A percentile compares a stretch with the other conserved stretches of the same genome.
phyloP scores from a whole-genome alignment of 2,113 vertebrate genomes.

The Laticauda colubrina region DNA sequence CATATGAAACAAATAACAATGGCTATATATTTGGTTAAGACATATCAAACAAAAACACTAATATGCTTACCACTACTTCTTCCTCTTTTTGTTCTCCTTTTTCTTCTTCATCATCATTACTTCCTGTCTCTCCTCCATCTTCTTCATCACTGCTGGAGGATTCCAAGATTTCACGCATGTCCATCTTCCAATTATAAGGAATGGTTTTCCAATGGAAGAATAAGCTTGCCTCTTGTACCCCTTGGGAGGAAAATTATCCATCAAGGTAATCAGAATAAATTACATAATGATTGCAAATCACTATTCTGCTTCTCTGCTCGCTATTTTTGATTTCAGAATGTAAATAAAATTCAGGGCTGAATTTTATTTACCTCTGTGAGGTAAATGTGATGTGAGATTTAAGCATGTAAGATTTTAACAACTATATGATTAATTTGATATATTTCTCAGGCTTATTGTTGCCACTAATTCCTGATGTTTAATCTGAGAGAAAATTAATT shows the following conservation, averaged over 20 bases:
- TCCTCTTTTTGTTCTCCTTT: slow-evolving; percentile 77
- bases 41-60: background rate
- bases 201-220: slow-evolving; percentile 79
- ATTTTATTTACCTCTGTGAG: background rate
- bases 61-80: slow-evolving; percentile 66
- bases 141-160: slow-evolving; percentile 93
- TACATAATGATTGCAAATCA: background rate
- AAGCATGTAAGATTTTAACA: background rate
- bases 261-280: background rate
- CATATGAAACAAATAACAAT: background rate
- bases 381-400: background rate
- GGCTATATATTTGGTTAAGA: background rate
- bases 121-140: slow-evolving; percentile 78
- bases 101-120: slow-evolving; percentile 77
- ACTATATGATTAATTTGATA: background rate
- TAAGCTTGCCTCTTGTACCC: slow-evolving; percentile 76
- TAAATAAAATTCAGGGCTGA: background rate
- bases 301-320: background rate
- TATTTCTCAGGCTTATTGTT: background rate
- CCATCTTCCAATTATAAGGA: slow-evolving; percentile 93
- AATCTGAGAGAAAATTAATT: background rate
- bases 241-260: slow-evolving; percentile 64
- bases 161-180: slow-evolving; percentile 95
- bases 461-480: background rate
- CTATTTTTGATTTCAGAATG: background rate